phyloP scores from a whole-genome alignment of 1,140 invertebrate species.

The Aphelenchoides besseyi region DNA sequence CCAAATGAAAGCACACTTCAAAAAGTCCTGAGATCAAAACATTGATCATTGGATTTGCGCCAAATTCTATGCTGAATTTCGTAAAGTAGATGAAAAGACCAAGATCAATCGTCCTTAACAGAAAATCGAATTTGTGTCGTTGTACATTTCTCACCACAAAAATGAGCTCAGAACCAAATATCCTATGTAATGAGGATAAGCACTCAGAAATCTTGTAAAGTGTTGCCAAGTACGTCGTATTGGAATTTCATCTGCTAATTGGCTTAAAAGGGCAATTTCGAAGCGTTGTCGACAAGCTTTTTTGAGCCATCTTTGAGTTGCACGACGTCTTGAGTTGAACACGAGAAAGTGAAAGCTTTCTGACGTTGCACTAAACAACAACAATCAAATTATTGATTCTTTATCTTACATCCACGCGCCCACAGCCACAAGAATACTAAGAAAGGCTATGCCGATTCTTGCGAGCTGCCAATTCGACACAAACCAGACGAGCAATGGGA shows the following conservation, averaged over 20 bases:
- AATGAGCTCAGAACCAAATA: background rate
- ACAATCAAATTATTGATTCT: no score
- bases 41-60: background rate
- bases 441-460: constrained; percentile 1
- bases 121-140: background rate
- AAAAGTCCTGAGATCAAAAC: background rate
- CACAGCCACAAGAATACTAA: background rate
- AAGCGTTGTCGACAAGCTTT: background rate
- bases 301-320: background rate
- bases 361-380: no score
- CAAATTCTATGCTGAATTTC: background rate
- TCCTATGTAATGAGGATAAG: background rate
- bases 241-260: background rate
- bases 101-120: background rate
- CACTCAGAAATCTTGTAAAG: background rate
- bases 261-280: background rate
- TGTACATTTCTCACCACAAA: background rate
- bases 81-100: background rate
- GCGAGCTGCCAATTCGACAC: constrained; percentile 19
- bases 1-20: background rate
- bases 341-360: constrained; percentile 11
- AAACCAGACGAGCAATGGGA: constrained; percentile 4
- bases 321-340: background rate
- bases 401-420: background rate
- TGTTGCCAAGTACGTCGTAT: background rate